These are phyloP conservation scores for Spinibarbus caldwelli DNA, from an alignment of 2,797 vertebrate genomes.

Conservation along the genomic window DNA sequence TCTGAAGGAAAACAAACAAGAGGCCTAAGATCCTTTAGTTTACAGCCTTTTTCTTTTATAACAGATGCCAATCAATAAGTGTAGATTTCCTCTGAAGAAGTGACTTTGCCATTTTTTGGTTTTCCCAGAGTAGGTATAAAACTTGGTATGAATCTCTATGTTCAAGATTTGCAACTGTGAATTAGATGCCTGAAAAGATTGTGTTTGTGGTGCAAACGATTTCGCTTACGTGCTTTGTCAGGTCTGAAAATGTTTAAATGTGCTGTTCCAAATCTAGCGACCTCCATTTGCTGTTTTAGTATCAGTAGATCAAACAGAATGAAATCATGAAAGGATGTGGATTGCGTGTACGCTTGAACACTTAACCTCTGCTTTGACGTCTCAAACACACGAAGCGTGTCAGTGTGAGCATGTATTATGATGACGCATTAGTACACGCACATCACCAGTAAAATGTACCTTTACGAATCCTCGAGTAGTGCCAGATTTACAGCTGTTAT, in stretches of 20 bases:
- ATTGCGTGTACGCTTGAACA: background rate
- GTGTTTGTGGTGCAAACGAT: background rate
- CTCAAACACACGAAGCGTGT: background rate
- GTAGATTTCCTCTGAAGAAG: background rate
- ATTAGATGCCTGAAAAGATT: constrained; percentile 10
- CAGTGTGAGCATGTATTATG: background rate
- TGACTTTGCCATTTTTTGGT: background rate
- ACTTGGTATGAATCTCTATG: background rate
- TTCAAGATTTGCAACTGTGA: background rate
- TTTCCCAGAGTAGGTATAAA: background rate
- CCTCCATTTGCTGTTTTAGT: background rate
- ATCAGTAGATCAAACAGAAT: background rate
- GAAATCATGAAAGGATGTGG: constrained; percentile 19
- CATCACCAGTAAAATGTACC: background rate
- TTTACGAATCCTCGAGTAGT: background rate
- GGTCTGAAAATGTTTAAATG: background rate
- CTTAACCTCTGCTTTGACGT: background rate
- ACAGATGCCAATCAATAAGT: background rate
- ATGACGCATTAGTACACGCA: background rate
- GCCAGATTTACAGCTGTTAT: background rate
- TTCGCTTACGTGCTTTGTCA: background rate
- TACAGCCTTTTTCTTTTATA: background rate
- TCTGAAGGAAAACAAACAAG: constrained; percentile 47
- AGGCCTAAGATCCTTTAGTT: background rate
- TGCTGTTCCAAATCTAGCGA: constrained; percentile 11